Evolutionary conservation across 1,140 invertebrate genomes (phyloP), one percentile per base, ranked within the genome.

Genomic region (Nebria ingens): DNA sequence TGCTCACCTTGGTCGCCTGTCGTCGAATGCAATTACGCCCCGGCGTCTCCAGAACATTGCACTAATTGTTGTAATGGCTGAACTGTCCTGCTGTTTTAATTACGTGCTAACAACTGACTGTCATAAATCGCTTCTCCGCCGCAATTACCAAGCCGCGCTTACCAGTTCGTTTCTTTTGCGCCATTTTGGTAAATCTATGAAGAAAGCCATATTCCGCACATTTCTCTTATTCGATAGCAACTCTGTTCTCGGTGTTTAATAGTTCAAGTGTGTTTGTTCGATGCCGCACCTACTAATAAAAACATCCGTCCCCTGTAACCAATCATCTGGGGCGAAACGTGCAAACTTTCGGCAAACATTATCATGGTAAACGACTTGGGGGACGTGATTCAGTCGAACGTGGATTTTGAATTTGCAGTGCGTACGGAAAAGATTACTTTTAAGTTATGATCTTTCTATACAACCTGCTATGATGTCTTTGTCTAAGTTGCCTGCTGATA

Each of bases 31-130:
- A 45, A 45, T 45, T 45, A 45, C 40, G 15, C 6, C 40, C n/a
- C n/a, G 15, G 9, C 40, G 40, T 45, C 40, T 45, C 17, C 40
- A 45, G 40, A 45, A 45, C 40, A 45, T 45, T 45, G 40, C 40
- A 45, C 40, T 45, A 45, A 45, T 45, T 45, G 40, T 45, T 45
- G 40, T 45, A 45, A 45, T 45, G 15, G 40, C 40, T 45, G 40
- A 45, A 45, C 40, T 45, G 40, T 45, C 40, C 40, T 45, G 40
- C 40, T 45, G 40, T 45, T 45, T 45, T 45, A 45, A 45, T 45
- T 45, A 45, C 40, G 40, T 45, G 40, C 6, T 45, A 45, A 45
- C 40, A 45, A 45, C 40, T 17, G 40, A 45, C 40, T 45, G 15
- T 45, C 40, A 45, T 45, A 45, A 45, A 45, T 45, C 40, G 9